Evolutionary conservation across 2,797 vertebrate species (phyloP), one percentile per base, ranked within the genome.

Genomic region (Okamejei kenojei): DNA sequence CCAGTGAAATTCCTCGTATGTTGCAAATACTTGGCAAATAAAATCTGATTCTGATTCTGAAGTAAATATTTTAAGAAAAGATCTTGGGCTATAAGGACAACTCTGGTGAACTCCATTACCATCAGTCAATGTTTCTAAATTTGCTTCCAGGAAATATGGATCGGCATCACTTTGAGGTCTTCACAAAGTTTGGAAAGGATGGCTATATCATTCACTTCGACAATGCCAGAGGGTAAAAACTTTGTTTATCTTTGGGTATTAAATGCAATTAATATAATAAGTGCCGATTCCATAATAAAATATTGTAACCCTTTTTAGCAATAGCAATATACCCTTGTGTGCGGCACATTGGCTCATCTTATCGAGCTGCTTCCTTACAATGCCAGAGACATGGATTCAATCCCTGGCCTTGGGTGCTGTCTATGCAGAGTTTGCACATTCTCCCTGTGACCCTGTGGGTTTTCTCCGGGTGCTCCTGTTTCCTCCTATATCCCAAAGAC

Each of bases 91-190:
- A 21, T 45, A 19, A 73, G 73, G 10, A 10, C 23, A 76, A 17
- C 7, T 17, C 32, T 21, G 63, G 63, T 82, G 45, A 88, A 88
- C 15, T 8, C 23, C 38, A 54, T 35, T 58, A 9, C 68, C 71
- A 45, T 35, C 71, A 7, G 63, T 21, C 21, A 54, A 15, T 76
- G 11, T 76, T 76, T 0, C 93, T 58, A 73, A 63, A 68, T 7
- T 9, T 93, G 65, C 93, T 79, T 93, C 93, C 95, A 99, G 99
- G 98, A 74, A 99, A 99, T 95, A 99, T 99, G 99, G 99, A 99
- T 95, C 96, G 98, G 7, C 99, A 99, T 95, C 98, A 99, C 95
- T 99, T 99, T 0, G 99, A 99, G 94, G 97, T 98, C 95, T 99
- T 99, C 96, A 98, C 98, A 93, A 98, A 97, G 94, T 99, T 99